Conservation (phyloP, 2,113 vertebrate species). For the Ctenomys sociabilis region DNA sequence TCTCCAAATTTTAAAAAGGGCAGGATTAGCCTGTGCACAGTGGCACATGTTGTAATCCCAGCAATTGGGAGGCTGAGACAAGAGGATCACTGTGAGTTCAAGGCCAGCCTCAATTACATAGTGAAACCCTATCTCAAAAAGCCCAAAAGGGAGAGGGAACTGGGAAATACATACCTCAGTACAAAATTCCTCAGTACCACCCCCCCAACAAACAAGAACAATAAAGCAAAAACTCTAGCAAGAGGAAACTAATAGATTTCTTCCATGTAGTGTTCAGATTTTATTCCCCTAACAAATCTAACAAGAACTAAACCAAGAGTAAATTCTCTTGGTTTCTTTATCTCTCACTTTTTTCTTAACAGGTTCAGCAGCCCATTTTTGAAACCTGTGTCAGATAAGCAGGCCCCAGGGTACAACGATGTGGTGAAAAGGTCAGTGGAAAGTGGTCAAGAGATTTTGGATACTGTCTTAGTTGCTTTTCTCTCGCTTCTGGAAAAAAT, state of each 20-base stretch:
- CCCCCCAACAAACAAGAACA: not conserved
- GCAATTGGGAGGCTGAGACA: not conserved
- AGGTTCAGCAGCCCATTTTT: slow-evolving; percentile 88
- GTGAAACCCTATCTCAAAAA: not conserved
- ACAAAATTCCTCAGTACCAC: not conserved
- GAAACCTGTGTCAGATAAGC: slow-evolving; percentile 88
- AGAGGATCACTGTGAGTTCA: not conserved
- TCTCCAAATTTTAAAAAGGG: not conserved
- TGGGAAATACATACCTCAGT: not conserved
- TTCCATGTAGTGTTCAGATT: not conserved
- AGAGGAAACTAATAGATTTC: slow-evolving; percentile 31
- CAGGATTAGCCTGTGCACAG: not conserved
- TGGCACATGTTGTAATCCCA: not conserved
- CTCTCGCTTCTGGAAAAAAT: too few relatives aligned
- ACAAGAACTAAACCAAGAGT: not conserved
- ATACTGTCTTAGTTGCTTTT: not conserved
- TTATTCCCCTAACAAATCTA: not conserved
- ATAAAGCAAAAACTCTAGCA: not conserved
- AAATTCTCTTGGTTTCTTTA: slow-evolving; percentile 15
- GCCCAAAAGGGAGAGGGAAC: not conserved
- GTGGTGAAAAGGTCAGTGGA: slow-evolving; percentile 89
- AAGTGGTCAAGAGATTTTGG: slow-evolving; percentile 62
- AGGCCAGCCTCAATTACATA: not conserved
- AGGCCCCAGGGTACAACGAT: slow-evolving; percentile 88
- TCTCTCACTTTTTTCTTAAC: slow-evolving; percentile 78